Evolutionary conservation across 1,140 invertebrate genomes (phyloP).

Genomic region (Anadara kagoshimensis): DNA sequence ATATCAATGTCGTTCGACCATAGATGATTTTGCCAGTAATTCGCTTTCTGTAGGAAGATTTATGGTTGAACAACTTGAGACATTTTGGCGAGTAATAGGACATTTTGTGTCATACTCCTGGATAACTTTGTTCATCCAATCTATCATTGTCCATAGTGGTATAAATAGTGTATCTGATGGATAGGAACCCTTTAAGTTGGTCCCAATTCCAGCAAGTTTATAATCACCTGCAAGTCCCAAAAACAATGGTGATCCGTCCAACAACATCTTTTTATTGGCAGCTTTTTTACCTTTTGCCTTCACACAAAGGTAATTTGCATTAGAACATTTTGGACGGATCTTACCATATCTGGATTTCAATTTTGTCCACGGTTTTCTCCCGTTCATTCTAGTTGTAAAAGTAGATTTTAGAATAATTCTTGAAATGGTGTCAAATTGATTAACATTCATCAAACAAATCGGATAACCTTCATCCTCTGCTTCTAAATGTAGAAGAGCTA

Average conservation of each 20-base stretch:
- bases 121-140: conserved; percentile 33
- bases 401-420: conserved; percentile 17
- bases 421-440: conserved; percentile 27
- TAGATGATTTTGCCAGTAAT: too few species aligned
- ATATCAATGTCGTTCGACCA: too few species aligned
- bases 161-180: conserved; percentile 25
- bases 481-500: conserved; percentile 24
- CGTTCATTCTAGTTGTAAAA: conserved; percentile 26
- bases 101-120: conserved; percentile 29
- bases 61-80: too few species aligned
- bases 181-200: conserved; percentile 13
- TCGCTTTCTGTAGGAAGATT: too few species aligned
- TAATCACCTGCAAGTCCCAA: conserved; percentile 27
- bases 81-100: neutral
- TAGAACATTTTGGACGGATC: conserved; percentile 16
- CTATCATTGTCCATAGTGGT: conserved; percentile 36
- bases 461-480: neutral
- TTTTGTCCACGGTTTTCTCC: conserved; percentile 23
- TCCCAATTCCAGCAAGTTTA: conserved; percentile 27
- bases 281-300: conserved; percentile 28
- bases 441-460: conserved; percentile 27
- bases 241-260: conserved; percentile 30
- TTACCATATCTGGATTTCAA: conserved; percentile 32
- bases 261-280: conserved; percentile 13
- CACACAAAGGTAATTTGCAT: conserved; percentile 33